Conservation (phyloP, 2,797 vertebrate genomes). For the Aldrovandia affinis region DNA sequence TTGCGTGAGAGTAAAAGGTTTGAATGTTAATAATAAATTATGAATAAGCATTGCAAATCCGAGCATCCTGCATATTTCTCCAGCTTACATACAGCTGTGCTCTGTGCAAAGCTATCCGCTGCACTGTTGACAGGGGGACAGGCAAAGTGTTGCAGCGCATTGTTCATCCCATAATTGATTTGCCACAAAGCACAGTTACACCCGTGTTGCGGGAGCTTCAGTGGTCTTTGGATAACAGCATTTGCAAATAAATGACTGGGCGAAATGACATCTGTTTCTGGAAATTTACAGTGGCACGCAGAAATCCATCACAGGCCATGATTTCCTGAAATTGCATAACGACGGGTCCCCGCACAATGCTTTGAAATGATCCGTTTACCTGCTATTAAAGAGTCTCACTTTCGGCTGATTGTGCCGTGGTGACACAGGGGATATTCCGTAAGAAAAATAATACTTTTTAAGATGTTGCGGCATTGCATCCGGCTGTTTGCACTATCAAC, state of each 20-base stretch:
- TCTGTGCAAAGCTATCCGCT: not conserved
- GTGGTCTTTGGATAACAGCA: constrained; percentile 15
- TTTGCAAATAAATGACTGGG: constrained; percentile 18
- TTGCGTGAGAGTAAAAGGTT: not conserved
- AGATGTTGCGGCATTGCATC: not conserved
- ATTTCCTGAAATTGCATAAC: not conserved
- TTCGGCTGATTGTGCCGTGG: not conserved
- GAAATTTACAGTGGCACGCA: not conserved
- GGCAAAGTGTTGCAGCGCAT: not conserved
- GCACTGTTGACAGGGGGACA: not conserved
- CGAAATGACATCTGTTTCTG: constrained; percentile 21
- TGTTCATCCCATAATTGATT: constrained; percentile 16
- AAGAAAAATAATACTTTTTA: not conserved
- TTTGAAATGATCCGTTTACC: constrained; percentile 12
- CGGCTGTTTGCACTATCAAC: not conserved
- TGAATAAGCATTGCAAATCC: constrained; percentile 10
- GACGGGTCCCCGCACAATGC: not conserved
- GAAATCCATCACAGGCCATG: not conserved
- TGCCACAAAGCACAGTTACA: not conserved
- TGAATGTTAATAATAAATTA: constrained; percentile 15
- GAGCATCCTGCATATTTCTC: not conserved
- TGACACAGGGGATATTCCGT: not conserved
- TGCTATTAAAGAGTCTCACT: constrained; percentile 18
- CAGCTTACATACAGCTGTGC: not conserved
- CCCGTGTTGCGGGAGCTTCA: constrained; percentile 8